Conservation (phyloP, 2,888 invertebrate genomes). For the Chaetoderma sp. region DNA sequence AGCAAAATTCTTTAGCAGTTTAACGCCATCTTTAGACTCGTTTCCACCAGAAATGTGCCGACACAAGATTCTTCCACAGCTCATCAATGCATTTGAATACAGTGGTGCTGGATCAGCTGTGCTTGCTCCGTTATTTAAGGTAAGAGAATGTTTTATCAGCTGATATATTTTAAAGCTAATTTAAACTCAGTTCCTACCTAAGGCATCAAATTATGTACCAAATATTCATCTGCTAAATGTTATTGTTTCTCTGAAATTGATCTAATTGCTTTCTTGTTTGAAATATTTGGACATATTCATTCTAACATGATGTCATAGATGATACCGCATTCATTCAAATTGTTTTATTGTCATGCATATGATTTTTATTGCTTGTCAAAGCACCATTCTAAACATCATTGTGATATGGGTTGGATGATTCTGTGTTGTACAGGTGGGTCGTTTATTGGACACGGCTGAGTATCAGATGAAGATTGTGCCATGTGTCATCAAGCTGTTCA, state of each 20-base stretch:
- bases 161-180: no score
- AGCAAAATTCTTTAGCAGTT: conserved; percentile 87
- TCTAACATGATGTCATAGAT: no score
- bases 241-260: neutral
- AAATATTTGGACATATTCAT: neutral
- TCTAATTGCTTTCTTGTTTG: neutral
- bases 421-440: conserved; percentile 81
- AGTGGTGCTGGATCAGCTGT: conserved; percentile 97
- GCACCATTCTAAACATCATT: no score
- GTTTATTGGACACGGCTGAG: conserved; percentile 87
- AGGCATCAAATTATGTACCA: no score
- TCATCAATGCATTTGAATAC: conserved; percentile 95
- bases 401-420: no score
- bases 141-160: conserved; percentile 65
- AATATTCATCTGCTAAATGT: no score
- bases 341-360: no score
- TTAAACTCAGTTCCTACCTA: no score
- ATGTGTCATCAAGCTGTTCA: conserved; percentile 95
- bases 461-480: conserved; percentile 97
- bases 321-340: no score
- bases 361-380: no score
- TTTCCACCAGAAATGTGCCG: conserved; percentile 93
- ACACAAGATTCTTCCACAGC: conserved; percentile 94
- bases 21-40: conserved; percentile 86
- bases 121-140: conserved; percentile 93